Evolutionary conservation across 2,797 vertebrate species (phyloP).

Genomic region (Argyrosomus regius): DNA sequence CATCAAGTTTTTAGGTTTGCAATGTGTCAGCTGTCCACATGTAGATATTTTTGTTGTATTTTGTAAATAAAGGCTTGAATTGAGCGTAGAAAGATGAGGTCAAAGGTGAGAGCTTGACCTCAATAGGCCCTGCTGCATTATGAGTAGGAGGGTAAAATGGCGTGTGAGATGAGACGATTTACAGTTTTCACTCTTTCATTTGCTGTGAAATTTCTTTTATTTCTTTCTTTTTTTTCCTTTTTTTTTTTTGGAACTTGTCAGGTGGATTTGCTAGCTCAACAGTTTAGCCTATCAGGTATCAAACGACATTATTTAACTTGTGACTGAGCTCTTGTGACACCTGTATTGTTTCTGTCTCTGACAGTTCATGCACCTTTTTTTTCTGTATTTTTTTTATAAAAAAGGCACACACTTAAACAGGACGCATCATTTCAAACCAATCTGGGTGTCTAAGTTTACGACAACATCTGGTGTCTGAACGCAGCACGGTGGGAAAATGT

Average conservation of each 20-base stretch:
- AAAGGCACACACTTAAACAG: constrained; percentile 51
- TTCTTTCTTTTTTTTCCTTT: constrained; percentile 27
- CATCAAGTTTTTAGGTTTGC: constrained; percentile 99
- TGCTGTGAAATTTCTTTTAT: constrained; percentile 84
- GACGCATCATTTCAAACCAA: constrained; percentile 57
- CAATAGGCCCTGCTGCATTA: constrained; percentile 45
- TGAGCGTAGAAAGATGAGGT: constrained; percentile 81
- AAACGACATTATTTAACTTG: constrained; percentile 72
- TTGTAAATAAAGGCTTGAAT: constrained; percentile 92
- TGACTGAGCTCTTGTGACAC: constrained; percentile 77
- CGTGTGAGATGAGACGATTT: constrained; percentile 82
- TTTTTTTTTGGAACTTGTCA: constrained; percentile 59
- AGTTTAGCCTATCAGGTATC: constrained; percentile 70
- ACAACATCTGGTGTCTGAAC: constrained; percentile 16
- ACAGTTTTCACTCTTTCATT: constrained; percentile 81
- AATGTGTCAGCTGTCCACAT: constrained; percentile 79
- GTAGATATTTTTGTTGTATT: constrained; percentile 95
- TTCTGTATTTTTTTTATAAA: constrained; percentile 63
- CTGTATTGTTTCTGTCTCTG: constrained; percentile 73
- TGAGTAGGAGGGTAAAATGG: constrained; percentile 43
- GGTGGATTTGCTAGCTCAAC: constrained; percentile 70
- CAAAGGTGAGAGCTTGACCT: constrained; percentile 55
- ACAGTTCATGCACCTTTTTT: constrained; percentile 74
- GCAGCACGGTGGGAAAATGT: constrained; percentile 20
- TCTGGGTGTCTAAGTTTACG: constrained; percentile 40